phyloP scores from a whole-genome alignment of 2,888 invertebrate species.

The Pedicia rivosa region DNA sequence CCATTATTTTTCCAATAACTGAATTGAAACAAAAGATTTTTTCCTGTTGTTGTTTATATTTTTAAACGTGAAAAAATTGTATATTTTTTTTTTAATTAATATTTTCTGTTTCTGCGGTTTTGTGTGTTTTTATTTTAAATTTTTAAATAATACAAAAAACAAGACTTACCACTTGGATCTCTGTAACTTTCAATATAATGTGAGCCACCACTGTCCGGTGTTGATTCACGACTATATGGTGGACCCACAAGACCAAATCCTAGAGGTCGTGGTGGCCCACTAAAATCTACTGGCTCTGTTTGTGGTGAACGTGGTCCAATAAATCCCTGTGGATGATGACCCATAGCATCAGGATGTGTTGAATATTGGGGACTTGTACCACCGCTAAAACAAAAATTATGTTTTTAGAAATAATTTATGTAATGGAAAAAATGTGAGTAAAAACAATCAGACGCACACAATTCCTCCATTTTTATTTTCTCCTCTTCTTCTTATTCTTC shows the following conservation, averaged over 20 bases:
- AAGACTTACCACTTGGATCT: slow-evolving; percentile 60
- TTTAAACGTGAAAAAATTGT: too few species aligned
- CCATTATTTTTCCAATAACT: too few species aligned
- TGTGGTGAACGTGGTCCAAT: slow-evolving; percentile 44
- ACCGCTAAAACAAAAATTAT: slow-evolving; percentile 28
- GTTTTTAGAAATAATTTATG: too few species aligned
- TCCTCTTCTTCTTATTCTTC: too few species aligned
- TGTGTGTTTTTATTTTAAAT: too few species aligned
- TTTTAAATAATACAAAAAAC: slow-evolving; percentile 2
- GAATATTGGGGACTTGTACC: slow-evolving; percentile 43
- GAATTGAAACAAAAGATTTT: too few species aligned
- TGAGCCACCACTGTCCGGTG: slow-evolving; percentile 76
- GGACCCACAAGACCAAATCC: slow-evolving; percentile 36
- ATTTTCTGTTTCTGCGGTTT: too few species aligned
- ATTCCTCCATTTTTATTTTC: too few species aligned
- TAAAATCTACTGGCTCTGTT: slow-evolving; percentile 57
- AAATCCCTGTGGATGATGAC: slow-evolving; percentile 36
- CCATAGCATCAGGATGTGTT: slow-evolving; percentile 28
- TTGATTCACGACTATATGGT: slow-evolving; percentile 75
- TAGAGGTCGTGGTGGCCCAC: slow-evolving; percentile 45
- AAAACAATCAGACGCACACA: too few species aligned
- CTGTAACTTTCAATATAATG: slow-evolving; percentile 79
- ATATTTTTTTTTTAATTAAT: too few species aligned
- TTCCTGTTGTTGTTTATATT: too few species aligned
- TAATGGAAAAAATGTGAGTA: too few species aligned